Evolutionary conservation across 2,113 vertebrate species (phyloP).

Genomic region (Arothron firmamentum): DNA sequence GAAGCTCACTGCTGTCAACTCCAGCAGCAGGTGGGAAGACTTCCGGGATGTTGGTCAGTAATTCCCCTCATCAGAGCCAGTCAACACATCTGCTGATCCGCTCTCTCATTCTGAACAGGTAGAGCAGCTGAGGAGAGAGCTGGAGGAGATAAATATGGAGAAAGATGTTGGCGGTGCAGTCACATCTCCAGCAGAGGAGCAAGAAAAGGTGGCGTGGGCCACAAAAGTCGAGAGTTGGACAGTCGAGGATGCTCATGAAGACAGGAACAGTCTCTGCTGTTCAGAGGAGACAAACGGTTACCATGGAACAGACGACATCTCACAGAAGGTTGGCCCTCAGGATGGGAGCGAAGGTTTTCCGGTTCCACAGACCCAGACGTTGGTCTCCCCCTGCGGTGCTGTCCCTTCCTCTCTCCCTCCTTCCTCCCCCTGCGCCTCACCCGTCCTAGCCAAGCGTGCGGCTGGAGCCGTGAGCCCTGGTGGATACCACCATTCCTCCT

Average conservation of each 20-base stretch:
- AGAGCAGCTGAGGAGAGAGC: conserved; percentile 76
- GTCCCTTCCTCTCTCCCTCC: conserved; percentile 72
- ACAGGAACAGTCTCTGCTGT: conserved; percentile 66
- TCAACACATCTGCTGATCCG: not conserved
- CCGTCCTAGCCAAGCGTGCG: conserved; percentile 72
- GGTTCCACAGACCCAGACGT: conserved; percentile 31
- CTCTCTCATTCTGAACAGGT: conserved; percentile 68
- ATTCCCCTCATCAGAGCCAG: too few species aligned
- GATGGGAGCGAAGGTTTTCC: conserved; percentile 43
- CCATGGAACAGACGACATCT: not conserved
- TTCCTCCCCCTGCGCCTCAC: conserved; percentile 81
- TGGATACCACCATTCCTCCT: conserved; percentile 83
- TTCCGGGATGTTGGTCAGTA: not conserved
- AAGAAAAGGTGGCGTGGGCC: conserved; percentile 35
- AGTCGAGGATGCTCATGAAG: conserved; percentile 60
- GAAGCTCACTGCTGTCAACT: conserved; percentile 85
- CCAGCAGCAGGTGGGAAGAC: conserved; percentile 78
- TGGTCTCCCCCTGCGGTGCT: conserved; percentile 51
- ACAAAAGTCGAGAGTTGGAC: conserved; percentile 21
- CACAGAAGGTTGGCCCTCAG: conserved; percentile 48
- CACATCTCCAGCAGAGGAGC: conserved; percentile 22
- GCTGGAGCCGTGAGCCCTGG: conserved; percentile 45
- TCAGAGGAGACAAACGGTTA: conserved; percentile 46
- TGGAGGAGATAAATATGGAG: conserved; percentile 44
- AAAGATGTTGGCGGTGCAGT: not conserved